Percentiles rank a stretch among this genome's conserved stretches.
Conservation (phyloP, 2,888 invertebrate species). For the Cantharis nigra region DNA sequence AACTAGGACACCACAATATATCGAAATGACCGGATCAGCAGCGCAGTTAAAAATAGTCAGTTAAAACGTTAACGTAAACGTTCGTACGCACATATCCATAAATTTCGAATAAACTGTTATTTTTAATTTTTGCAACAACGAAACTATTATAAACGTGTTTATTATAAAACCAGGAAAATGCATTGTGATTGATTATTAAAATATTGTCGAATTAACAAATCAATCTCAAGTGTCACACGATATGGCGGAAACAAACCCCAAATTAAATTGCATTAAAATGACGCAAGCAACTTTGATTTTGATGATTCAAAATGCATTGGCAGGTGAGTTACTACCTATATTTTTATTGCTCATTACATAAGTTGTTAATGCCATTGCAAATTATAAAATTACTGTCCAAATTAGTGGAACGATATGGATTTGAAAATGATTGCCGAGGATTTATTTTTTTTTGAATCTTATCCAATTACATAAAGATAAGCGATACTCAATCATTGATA, state of each 20-base stretch:
- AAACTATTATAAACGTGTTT: not conserved
- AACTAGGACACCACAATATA: constrained; percentile 7
- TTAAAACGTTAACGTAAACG: constrained; percentile 14
- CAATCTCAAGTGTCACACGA: not conserved
- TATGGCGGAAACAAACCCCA: not conserved
- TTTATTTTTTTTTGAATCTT: not conserved
- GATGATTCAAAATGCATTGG: not conserved
- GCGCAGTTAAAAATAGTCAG: constrained; percentile 13
- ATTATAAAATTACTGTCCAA: not conserved
- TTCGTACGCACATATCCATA: constrained; percentile 12
- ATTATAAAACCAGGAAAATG: constrained; percentile 8
- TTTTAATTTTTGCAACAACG: constrained; percentile 10
- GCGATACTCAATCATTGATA: not conserved
- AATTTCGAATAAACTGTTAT: not conserved
- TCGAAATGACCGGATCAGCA: not conserved
- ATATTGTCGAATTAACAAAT: not conserved
- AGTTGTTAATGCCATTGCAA: not conserved
- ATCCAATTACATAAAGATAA: not conserved
- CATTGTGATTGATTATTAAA: not conserved
- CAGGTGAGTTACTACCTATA: not conserved
- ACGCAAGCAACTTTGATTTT: not conserved
- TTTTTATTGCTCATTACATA: not conserved
- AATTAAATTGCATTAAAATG: not conserved
- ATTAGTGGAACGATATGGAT: not conserved
- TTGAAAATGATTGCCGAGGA: not conserved